A percentile compares a stretch with the other conserved stretches of the same genome.
phyloP scores from a whole-genome alignment of 2,797 vertebrate species.

The Scolopax rusticola region DNA sequence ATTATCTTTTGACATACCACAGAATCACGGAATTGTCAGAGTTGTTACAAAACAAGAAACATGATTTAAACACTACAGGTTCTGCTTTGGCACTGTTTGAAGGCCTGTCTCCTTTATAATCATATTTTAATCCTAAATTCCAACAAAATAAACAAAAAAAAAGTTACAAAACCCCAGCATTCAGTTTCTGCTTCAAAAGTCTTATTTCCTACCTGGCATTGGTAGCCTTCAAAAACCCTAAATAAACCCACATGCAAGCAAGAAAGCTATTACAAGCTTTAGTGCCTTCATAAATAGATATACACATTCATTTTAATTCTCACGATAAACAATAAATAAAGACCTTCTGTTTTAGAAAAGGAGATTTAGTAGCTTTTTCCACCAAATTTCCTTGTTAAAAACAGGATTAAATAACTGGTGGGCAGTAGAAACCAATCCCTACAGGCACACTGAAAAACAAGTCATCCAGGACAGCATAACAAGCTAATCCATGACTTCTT shows the following conservation, averaged over 20 bases:
- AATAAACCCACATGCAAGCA: background rate
- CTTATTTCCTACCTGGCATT: constrained; percentile 1
- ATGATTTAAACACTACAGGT: background rate
- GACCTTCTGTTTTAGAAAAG: constrained; percentile 12
- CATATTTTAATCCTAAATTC: background rate
- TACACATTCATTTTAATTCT: background rate
- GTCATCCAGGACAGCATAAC: constrained; percentile 58
- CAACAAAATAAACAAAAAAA: background rate
- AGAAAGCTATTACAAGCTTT: constrained; percentile 48
- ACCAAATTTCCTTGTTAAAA: constrained; percentile 63
- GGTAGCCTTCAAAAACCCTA: background rate
- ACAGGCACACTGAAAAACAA: constrained; percentile 55
- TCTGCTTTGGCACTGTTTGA: background rate
- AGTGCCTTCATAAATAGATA: constrained; percentile 46
- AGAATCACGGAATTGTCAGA: too few relatives aligned
- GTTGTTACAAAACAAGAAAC: background rate
- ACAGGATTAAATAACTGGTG: constrained; percentile 41
- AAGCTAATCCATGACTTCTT: constrained; percentile 57
- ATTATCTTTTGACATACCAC: background rate
- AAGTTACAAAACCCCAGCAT: background rate
- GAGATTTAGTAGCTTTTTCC: constrained; percentile 45
- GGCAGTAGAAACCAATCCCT: constrained; percentile 60
- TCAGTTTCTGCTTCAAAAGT: constrained; percentile 17
- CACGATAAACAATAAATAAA: constrained; percentile 9
- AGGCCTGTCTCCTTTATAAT: background rate